Base-by-base conservation (phyloP, 2,888 invertebrate genomes). In the Andrena haemorrhoa region DNA sequence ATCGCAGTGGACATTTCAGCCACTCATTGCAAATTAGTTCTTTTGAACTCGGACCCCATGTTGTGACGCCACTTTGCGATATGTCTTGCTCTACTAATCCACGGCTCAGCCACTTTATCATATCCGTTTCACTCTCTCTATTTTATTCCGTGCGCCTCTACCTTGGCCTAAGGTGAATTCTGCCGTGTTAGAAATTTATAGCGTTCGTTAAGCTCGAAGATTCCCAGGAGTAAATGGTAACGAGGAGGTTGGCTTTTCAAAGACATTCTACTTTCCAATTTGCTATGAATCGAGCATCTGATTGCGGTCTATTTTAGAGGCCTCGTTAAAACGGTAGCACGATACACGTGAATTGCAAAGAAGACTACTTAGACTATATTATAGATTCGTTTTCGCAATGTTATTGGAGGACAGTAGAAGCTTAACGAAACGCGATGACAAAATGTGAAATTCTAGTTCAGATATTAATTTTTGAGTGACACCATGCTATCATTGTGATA, bases 161-260 rank as follows among this genome's bases (percentile, higher is more conserved):
- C 49, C 8, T 10, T 49, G 41, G 6, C 0, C 5, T 23, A 69
- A 60, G 51, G 56, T 58, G 23, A 61, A 26, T 33, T 65, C 51
- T 71, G 63, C 72, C 71, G 8, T 2, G 53, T 64, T 68, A 20
- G 63, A 68, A 71, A 80, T 82, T 80, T 75, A 80, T 68, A 35
- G 63, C 10, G 31, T 20, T 20, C 31, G 10, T 3, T 20, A 3
- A 31, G 31, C 35, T 63, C 23, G 51, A 51, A 31, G 3, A 26
- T 26, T 51, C 71, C 68, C 66, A 6, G 4, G 53, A 33, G 75
- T 47, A 2, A 33, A 16, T 56, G 16, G 51, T 75, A 75, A 71
- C 73, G 56, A 75, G 66, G 26, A 31, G 35, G 61, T 29, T n/a
- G 8, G 20, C 51, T 61, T 81, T 68, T 68, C 53, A 20, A 4